Percentiles rank a stretch among this genome's conserved stretches.
Evolutionary conservation across 2,113 vertebrate genomes (phyloP).

Genomic region (Tragelaphus strepsiceros): DNA sequence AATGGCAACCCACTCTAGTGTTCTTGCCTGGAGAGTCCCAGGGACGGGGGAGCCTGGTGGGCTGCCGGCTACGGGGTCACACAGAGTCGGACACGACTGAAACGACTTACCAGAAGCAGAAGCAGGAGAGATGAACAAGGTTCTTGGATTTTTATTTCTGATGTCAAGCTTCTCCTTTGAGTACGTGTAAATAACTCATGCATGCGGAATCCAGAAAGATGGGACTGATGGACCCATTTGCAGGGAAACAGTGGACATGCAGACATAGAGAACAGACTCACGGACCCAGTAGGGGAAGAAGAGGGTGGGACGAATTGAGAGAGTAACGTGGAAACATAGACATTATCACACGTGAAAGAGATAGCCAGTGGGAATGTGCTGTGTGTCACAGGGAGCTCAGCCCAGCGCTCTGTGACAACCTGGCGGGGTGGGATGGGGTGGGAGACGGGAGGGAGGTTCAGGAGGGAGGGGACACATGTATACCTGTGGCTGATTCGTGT

Average conservation of each 20-base stretch:
- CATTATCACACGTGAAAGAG: background rate
- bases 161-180: background rate
- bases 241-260: background rate
- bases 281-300: background rate
- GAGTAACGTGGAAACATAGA: background rate
- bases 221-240: background rate
- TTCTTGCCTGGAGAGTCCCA: too few relatives aligned
- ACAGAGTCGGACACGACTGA: background rate
- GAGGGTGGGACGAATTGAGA: background rate
- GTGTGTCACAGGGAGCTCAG: background rate
- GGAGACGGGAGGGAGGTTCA: background rate
- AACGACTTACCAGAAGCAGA: background rate
- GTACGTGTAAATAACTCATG: background rate
- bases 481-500: background rate
- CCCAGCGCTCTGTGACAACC: background rate
- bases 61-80: fast-evolving
- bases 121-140: background rate
- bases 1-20: too few relatives aligned
- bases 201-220: too few relatives aligned
- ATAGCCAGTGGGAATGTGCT: background rate
- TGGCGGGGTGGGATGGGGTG: background rate
- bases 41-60: background rate
- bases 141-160: background rate
- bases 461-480: background rate
- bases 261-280: background rate